Evolutionary conservation across 92 coral and sea anemone genomes (phyloP).

Genomic region (Parazoanthus darwini): DNA sequence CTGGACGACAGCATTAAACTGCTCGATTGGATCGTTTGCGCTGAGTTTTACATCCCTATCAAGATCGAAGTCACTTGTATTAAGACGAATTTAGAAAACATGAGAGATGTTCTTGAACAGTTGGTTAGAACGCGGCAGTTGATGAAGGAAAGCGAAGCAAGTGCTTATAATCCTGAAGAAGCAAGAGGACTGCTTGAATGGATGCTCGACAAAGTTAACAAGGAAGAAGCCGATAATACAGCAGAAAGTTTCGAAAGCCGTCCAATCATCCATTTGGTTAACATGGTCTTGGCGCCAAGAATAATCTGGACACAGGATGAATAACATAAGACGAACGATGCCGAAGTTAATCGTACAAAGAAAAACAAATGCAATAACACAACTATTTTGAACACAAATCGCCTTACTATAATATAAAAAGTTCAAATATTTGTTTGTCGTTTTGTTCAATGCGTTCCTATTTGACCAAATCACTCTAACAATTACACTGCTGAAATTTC

Average conservation of each 20-base stretch:
- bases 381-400: too few species aligned
- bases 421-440: too few species aligned
- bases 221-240: background rate
- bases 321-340: background rate
- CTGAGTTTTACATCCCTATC: constrained; percentile 8
- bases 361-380: too few species aligned
- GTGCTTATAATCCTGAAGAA: background rate
- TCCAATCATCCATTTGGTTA: constrained; percentile 21
- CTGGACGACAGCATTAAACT: constrained; percentile 21
- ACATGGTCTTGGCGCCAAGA: background rate
- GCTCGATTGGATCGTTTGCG: background rate
- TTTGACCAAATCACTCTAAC: too few species aligned
- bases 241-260: constrained; percentile 9
- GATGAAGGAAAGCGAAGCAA: background rate
- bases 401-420: too few species aligned
- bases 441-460: too few species aligned
- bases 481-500: too few species aligned
- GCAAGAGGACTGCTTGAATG: background rate
- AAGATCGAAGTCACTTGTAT: background rate
- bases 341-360: too few species aligned
- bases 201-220: background rate
- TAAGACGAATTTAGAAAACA: constrained; percentile 14
- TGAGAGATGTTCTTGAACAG: constrained; percentile 4
- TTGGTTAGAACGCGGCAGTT: background rate
- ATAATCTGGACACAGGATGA: background rate